Percentiles rank a stretch among this genome's conserved stretches.
phyloP scores from a whole-genome alignment of 2,113 vertebrate species.

The Bos indicus region DNA sequence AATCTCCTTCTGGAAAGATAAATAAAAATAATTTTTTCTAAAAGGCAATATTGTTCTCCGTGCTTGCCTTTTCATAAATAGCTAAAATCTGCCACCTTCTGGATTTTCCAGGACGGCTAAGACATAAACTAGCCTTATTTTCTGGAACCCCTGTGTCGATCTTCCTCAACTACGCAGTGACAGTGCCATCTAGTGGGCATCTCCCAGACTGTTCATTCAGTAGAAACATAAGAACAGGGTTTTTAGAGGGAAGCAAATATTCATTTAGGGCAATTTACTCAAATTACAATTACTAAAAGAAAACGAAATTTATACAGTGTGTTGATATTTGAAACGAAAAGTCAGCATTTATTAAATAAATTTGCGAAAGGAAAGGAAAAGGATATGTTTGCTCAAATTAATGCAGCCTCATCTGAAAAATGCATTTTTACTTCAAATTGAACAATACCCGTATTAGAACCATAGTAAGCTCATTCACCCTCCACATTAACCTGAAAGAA shows the following conservation, averaged over 20 bases:
- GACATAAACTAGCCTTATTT: neutral
- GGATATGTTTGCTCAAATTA: neutral
- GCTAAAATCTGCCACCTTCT: conserved; percentile 82
- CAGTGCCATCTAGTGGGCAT: conserved; percentile 80
- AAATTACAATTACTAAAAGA: conserved; percentile 23
- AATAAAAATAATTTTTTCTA: conserved; percentile 74
- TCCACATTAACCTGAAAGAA: neutral
- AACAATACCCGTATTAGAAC: neutral
- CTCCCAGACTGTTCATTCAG: neutral
- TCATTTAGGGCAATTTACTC: neutral
- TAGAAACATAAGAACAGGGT: neutral
- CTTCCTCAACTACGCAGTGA: conserved; percentile 57
- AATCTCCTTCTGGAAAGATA: conserved; percentile 72
- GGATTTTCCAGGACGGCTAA: neutral
- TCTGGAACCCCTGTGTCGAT: accelerated
- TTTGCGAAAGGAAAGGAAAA: neutral
- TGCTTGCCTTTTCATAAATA: conserved; percentile 60
- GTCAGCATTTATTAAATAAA: neutral
- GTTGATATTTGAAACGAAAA: neutral
- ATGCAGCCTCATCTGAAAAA: neutral
- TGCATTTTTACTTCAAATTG: neutral
- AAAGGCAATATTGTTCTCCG: neutral
- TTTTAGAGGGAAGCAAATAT: neutral
- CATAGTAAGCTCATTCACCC: neutral
- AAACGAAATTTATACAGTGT: neutral